Percentiles rank a stretch among this genome's conserved stretches.
phyloP scores from a whole-genome alignment of 2,888 invertebrate species.

The Pollenia labialis region DNA sequence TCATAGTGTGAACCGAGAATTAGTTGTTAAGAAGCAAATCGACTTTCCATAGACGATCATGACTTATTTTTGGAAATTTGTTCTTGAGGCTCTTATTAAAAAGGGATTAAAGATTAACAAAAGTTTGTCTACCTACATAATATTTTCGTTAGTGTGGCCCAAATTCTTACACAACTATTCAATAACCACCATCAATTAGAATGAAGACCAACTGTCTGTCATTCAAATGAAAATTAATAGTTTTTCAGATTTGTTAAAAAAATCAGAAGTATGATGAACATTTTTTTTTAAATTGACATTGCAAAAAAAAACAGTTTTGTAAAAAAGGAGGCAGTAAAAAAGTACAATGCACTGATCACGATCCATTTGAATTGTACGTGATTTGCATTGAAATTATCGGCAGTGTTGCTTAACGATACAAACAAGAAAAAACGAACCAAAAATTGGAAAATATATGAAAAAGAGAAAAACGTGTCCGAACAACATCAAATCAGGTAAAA shows the following conservation, averaged over 20 bases:
- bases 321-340: not conserved
- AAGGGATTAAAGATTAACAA: no score
- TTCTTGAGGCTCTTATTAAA: no score
- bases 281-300: conserved; percentile 10
- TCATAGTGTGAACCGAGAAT: no score
- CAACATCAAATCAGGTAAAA: conserved; percentile 32
- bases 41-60: no score
- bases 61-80: no score
- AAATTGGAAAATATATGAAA: conserved; percentile 4
- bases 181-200: conserved; percentile 17
- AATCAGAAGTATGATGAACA: conserved; percentile 28
- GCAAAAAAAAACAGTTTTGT: not conserved
- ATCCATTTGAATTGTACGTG: conserved; percentile 68
- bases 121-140: no score
- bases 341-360: conserved; percentile 68
- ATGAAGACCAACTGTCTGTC: conserved; percentile 34
- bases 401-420: not conserved
- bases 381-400: conserved; percentile 66
- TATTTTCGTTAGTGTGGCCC: no score
- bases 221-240: conserved; percentile 5
- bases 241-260: conserved; percentile 38
- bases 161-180: conserved; percentile 2
- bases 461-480: conserved; percentile 51
- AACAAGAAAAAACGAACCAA: not conserved
- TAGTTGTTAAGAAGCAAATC: no score